Evolutionary conservation across 2,113 vertebrate genomes (phyloP), one percentile per base, ranked within the genome.

Genomic region (Microtus ochrogaster): DNA sequence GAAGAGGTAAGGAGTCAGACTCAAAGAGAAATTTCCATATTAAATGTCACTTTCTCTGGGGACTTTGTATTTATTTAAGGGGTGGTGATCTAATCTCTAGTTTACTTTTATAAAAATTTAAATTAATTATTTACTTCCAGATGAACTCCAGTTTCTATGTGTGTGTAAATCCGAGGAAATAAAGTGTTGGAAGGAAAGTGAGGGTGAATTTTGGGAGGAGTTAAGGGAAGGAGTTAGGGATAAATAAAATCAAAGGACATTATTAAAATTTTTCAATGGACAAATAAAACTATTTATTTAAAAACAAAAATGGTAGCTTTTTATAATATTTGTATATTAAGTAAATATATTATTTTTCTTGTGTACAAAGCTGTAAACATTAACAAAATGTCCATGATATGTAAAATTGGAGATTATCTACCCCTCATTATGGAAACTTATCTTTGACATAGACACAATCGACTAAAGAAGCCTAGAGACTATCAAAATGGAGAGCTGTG

Each of bases 241-340:
- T 81, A 5, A n/a, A n/a, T n/a, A 58, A 13, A 12, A 24, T n/a
- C 21, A 81, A n/a, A 58, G 58, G 1, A 58, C 10, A 3, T n/a
- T 24, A n/a, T 58, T 0, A 58, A 58, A 55, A 81, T n/a, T n/a
- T n/a, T n/a, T 81, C 7, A 61, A 83, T 41, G 4, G 7, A 83
- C 41, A 41, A 39, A 41, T 63, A 63, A 28, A 41, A 7, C 7
- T 41, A 83, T 17, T 28, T 41, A 10, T 41, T 82, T 2, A 82
- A 58, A 58, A 92, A 81, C 3, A 95, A 96, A 72, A 26, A 26
- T n/a, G 68, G 44, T 92, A 19, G 87, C 89, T 94, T 79, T 30
- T 84, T 73, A 92, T 2, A 82, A 14, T 55, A 11, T 68, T 86
- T 82, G 11, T 36, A 22, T 58, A 52, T 82, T 95, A 92, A 92